phyloP scores from a whole-genome alignment of 2,888 invertebrate species.

The Macrosiphum euphorbiae region DNA sequence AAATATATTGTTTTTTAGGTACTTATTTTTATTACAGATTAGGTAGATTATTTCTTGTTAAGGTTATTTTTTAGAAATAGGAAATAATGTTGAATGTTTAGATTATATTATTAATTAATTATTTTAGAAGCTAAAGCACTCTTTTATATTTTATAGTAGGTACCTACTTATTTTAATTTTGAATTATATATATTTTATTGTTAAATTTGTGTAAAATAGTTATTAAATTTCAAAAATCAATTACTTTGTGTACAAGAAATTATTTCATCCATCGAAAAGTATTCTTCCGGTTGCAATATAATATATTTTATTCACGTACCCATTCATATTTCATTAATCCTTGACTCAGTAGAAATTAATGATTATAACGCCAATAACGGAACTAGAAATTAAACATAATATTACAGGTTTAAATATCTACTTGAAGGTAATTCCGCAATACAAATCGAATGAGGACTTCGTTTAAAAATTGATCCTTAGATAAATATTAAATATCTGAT shows the following conservation, averaged over 20 bases:
- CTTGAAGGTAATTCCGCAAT: background rate
- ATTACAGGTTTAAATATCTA: background rate
- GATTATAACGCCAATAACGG: background rate
- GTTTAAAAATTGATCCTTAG: background rate
- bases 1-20: background rate
- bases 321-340: background rate
- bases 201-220: background rate
- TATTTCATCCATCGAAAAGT: background rate
- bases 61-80: conserved; percentile 2
- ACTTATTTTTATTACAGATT: background rate
- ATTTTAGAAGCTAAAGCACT: background rate
- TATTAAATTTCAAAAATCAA: background rate
- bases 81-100: background rate
- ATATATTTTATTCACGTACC: background rate
- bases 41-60: background rate
- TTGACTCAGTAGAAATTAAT: background rate
- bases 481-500: background rate
- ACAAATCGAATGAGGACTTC: background rate
- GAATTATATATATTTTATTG: background rate
- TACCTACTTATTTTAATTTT: background rate
- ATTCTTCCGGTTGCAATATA: conserved; percentile 3
- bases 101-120: background rate
- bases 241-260: background rate
- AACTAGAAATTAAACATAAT: background rate
- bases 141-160: background rate